Evolutionary conservation across 2,888 invertebrate genomes (phyloP).

Genomic region (Dicyrtomina minuta): DNA sequence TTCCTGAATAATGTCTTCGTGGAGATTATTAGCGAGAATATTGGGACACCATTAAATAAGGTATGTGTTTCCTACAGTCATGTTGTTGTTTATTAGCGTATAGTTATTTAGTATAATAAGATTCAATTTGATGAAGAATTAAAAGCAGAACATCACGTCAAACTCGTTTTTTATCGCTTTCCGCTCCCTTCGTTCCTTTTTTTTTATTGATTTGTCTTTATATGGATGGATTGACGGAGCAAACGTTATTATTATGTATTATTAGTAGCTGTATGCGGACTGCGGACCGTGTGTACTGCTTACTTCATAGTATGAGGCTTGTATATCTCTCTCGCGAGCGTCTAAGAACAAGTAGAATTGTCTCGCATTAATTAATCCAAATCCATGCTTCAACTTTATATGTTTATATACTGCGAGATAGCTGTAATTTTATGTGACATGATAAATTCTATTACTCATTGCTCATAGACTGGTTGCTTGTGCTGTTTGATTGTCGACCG

Average conservation of each 20-base stretch:
- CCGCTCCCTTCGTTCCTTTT: conserved; percentile 9
- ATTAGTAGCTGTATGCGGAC: too few species aligned
- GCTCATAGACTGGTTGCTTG: too few species aligned
- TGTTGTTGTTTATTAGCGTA: not conserved
- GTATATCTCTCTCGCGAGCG: too few species aligned
- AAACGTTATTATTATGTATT: not conserved
- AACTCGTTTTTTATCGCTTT: conserved; percentile 28
- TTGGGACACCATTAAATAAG: conserved; percentile 52
- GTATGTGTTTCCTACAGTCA: conserved; percentile 29
- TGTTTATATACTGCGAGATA: too few species aligned
- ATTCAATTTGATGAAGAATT: conserved; percentile 27
- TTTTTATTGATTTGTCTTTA: conserved; percentile 26
- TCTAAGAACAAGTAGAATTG: too few species aligned
- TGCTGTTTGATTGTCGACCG: too few species aligned
- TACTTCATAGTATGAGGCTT: too few species aligned
- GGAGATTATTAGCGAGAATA: conserved; percentile 50
- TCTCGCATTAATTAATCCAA: too few species aligned
- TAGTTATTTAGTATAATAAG: not conserved
- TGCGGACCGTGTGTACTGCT: too few species aligned
- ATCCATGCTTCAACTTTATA: too few species aligned
- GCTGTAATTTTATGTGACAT: too few species aligned
- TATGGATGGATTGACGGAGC: conserved; percentile 6
- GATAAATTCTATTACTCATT: too few species aligned
- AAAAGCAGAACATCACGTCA: conserved; percentile 18
- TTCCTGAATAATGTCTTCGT: conserved; percentile 51